Conservation (phyloP, 2,797 vertebrate species). For the Silurus lanzhouensis region DNA sequence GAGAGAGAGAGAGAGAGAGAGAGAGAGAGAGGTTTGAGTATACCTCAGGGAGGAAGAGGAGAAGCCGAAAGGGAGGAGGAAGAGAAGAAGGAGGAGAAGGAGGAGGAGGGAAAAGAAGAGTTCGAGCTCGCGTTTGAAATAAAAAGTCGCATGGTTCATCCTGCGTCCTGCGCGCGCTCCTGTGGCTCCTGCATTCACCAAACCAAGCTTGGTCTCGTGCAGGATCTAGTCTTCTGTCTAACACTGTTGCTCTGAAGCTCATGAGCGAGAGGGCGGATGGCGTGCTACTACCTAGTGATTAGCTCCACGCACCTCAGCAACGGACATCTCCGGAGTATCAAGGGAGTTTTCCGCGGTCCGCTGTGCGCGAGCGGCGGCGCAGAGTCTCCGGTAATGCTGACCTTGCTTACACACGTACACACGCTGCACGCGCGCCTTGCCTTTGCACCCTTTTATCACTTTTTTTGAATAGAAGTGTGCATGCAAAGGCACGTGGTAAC, state of each 20-base stretch:
- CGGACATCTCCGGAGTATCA: constrained; percentile 95
- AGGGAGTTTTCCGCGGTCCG: constrained; percentile 96
- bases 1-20: constrained; percentile 20
- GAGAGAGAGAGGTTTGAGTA: constrained; percentile 3
- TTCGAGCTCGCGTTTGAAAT: constrained; percentile 30
- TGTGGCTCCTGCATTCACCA: not conserved
- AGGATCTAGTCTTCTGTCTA: not conserved
- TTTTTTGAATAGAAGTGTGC: not conserved
- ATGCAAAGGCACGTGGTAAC: not conserved
- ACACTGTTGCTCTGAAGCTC: constrained; percentile 41
- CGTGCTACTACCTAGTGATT: constrained; percentile 97
- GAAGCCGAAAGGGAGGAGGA: constrained; percentile 28
- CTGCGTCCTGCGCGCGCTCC: not conserved
- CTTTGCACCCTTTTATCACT: not conserved
- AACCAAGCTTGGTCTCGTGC: constrained; percentile 8
- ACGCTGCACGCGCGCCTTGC: not conserved
- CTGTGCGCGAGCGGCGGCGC: constrained; percentile 82
- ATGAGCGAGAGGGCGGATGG: constrained; percentile 78
- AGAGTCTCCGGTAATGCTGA: constrained; percentile 82
- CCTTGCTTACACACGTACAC: not conserved
- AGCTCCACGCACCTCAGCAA: constrained; percentile 98
- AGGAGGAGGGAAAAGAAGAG: constrained; percentile 5
- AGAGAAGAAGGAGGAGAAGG: not conserved
- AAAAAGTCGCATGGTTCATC: constrained; percentile 16
- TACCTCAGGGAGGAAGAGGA: constrained; percentile 13